Evolutionary conservation across 2,797 vertebrate genomes (phyloP).

Genomic region (Neostethus bicornis): DNA sequence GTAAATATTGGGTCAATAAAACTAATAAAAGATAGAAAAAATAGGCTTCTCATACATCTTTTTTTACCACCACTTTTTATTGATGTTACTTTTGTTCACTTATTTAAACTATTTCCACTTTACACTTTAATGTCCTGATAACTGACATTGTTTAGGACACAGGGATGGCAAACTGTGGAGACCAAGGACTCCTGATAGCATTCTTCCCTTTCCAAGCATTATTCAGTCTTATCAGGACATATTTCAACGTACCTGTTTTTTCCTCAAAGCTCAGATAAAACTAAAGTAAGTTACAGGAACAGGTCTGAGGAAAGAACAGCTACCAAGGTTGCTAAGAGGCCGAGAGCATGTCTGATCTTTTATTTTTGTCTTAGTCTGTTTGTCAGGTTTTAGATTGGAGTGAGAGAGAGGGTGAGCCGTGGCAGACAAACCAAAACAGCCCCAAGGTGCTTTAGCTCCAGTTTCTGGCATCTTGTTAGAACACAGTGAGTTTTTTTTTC

Average conservation of each 20-base stretch:
- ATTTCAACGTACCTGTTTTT: constrained; percentile 19
- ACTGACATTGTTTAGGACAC: constrained; percentile 1
- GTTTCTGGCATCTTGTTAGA: constrained; percentile 4
- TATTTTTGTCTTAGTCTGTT: constrained; percentile 1
- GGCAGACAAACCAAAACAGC: constrained; percentile 59
- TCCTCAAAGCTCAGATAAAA: constrained; percentile 13
- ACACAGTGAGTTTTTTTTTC: constrained; percentile 10
- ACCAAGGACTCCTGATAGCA: constrained; percentile 17
- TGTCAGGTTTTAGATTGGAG: constrained; percentile 23
- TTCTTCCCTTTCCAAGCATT: constrained; percentile 22
- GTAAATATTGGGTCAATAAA: too few relatives aligned
- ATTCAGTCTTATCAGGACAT: constrained; percentile 1
- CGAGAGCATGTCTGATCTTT: constrained; percentile 13
- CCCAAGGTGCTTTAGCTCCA: constrained; percentile 1
- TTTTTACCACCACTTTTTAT: background rate
- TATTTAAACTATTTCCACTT: background rate
- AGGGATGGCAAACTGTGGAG: constrained; percentile 17
- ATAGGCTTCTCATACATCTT: too few relatives aligned
- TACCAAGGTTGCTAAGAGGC: constrained; percentile 38
- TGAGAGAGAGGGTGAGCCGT: constrained; percentile 3
- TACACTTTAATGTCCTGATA: background rate
- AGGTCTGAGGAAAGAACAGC: background rate
- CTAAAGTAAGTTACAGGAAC: constrained; percentile 2
- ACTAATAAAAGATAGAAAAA: too few relatives aligned
- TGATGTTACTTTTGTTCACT: background rate